Evolutionary conservation across 2,113 vertebrate genomes (phyloP).

Genomic region (Symphodus melops): DNA sequence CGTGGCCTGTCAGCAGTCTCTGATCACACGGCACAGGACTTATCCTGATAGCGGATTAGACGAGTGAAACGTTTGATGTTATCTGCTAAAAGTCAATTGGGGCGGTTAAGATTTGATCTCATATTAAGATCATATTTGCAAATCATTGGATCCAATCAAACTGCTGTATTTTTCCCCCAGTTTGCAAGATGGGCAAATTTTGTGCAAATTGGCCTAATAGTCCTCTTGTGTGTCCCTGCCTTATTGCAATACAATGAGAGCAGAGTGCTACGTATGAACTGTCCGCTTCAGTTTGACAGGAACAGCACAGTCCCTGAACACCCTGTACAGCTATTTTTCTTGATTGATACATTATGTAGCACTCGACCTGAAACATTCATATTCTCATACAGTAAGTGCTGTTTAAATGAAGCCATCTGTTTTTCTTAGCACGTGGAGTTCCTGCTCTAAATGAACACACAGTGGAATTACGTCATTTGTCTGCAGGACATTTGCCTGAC

Average conservation of each 20-base stretch:
- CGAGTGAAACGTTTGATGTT: slow-evolving; percentile 36
- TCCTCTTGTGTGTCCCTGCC: slow-evolving; percentile 11
- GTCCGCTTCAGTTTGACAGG: background rate
- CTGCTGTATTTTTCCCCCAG: slow-evolving; percentile 22
- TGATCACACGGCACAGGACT: slow-evolving; percentile 25
- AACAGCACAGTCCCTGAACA: background rate
- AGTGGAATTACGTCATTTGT: slow-evolving; percentile 52
- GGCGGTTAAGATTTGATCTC: slow-evolving; percentile 27
- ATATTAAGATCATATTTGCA: slow-evolving; percentile 55
- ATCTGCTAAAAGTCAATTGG: slow-evolving; percentile 26
- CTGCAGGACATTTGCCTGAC: slow-evolving; percentile 43
- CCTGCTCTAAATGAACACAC: slow-evolving; percentile 61
- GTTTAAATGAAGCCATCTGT: slow-evolving; percentile 57
- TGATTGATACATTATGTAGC: slow-evolving; percentile 64
- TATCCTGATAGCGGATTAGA: slow-evolving; percentile 37
- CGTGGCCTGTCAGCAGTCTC: slow-evolving; percentile 26
- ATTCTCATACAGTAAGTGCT: slow-evolving; percentile 34
- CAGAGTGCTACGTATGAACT: slow-evolving; percentile 24
- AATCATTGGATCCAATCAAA: slow-evolving; percentile 49
- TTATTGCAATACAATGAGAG: slow-evolving; percentile 20
- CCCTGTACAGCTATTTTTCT: slow-evolving; percentile 42
- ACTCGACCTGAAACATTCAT: slow-evolving; percentile 51
- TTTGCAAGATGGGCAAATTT: slow-evolving; percentile 42
- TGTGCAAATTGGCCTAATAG: slow-evolving; percentile 35
- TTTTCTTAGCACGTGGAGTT: slow-evolving; percentile 23